Base-by-base conservation (phyloP, 2,113 vertebrate genomes). In the Pagrus major region DNA sequence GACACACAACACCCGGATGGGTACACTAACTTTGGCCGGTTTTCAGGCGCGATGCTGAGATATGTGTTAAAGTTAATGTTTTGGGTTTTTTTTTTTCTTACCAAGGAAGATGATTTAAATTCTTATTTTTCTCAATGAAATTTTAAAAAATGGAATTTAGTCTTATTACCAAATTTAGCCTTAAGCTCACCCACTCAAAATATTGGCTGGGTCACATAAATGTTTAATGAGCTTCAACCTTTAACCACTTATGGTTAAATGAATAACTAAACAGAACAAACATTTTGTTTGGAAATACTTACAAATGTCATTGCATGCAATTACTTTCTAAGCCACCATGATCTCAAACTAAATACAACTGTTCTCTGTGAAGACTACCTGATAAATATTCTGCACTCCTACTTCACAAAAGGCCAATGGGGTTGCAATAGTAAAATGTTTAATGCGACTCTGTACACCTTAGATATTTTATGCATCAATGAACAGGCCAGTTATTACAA, bases 381-480 rank as follows among this genome's bases (percentile, higher is more conserved):
- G 10, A 42, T 64, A 35, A 18, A 46, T 67, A 84, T 35, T 46
- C 31, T 84, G 56, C 16, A 37, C 35, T 23, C 27, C 35, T 27
- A 15, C n/a, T 52, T 25, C 23, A 27, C 20, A 46, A 76, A 77
- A 63, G 58, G 21, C 25, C 42, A 63, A 42, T 37, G n/a, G 1
- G 25, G 27, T 64, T 72, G 46, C 16, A 77, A 29, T 0, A 61
- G 2, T 74, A 66, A 65, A 70, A 52, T 54, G 9, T 52, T 76
- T 49, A 39, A 68, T 44, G 23, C 29, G 59, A 63, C 46, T 61
- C 69, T 42, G 31, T 21, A 47, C n/a, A 61, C 29, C 73, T 23
- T 1, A 29, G 14, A 77, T 76, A 71, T 65, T 60, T 61, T 61
- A 78, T 3, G 3, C 61, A 68, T 78, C 39, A 12, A 16, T 21